Base-by-base conservation (phyloP, 2,113 vertebrate species). In the Rafetus swinhoei region DNA sequence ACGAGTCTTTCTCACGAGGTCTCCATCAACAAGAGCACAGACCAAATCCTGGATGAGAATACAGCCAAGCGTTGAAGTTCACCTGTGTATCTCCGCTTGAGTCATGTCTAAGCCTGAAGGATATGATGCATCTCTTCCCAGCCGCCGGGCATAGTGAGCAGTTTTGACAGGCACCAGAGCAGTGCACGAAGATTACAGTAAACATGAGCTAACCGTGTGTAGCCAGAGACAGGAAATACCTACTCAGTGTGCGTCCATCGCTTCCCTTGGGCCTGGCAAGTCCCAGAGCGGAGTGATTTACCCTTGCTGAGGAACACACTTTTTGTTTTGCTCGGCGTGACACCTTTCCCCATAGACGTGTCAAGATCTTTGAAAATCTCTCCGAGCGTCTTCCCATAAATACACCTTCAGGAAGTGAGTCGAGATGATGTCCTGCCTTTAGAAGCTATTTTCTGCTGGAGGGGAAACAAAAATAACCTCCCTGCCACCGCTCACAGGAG, bases 401-500 rank as follows among this genome's bases (percentile, higher is more conserved):
- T 95, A 96, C 95, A 81, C 92, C 55, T 87, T 86, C 92, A 94
- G 90, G 96, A 97, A 97, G 88, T 94, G 76, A 97, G 96, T 83
- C 97, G 94, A 96, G 96, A 97, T 97, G 95, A 96, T 59, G 94
- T 96, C 93, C 94, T 97, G 94, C 94, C 90, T 95, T 96, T 97
- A 96, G 96, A 97, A 97, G 94, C 91, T 97, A 96, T 97, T 97
- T 97, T 97, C 85, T 97, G 93, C 97, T 96, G 94, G 92, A 97
- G 90, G 93, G 45, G 92, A 93, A 97, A 96, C 95, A 90, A 95
- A 96, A 97, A 97, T 97, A 97, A 94, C 93, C 95, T 77, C 29
- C 80, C 93, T 90, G 83, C 65, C 95, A 82, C 96, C 95, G 95
- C 87, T 89, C 89, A 96, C 96, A 94, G 95, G 95, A 93, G 95